These are phyloP conservation scores for Drosophila baimaii DNA, from an alignment of 1,140 invertebrate genomes.

Conservation along the genomic window DNA sequence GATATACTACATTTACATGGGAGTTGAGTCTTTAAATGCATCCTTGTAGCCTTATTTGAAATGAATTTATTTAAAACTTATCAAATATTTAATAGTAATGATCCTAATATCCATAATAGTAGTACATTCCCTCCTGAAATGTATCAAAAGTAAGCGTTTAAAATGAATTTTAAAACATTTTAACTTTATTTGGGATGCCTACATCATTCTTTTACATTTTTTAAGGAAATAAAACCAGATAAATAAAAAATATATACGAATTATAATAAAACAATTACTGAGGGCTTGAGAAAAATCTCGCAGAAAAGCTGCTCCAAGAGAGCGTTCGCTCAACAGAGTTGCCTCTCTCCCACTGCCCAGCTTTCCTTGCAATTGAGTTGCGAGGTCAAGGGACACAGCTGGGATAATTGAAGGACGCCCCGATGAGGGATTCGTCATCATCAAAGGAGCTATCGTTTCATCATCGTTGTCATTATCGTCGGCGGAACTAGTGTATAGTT, in stretches of 20 bases:
- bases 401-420: conserved; percentile 30
- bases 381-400: background rate
- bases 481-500: conserved; percentile 2
- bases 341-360: background rate
- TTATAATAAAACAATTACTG: background rate
- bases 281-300: too few relatives aligned
- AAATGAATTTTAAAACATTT: background rate
- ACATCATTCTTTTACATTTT: background rate
- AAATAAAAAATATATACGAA: background rate
- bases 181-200: background rate
- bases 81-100: too few relatives aligned
- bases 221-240: too few relatives aligned
- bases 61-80: too few relatives aligned
- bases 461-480: conserved; percentile 5
- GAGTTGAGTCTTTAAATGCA: background rate
- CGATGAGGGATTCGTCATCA: conserved; percentile 1
- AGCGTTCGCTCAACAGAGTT: background rate
- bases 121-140: background rate
- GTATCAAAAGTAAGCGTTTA: background rate
- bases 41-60: background rate
- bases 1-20: background rate
- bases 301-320: too few relatives aligned
- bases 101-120: too few relatives aligned
- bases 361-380: background rate
- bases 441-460: conserved; percentile 8